These are phyloP conservation scores for Cyphomyrus discorhynchus DNA, from an alignment of 2,113 vertebrate genomes.

Conservation along the genomic window DNA sequence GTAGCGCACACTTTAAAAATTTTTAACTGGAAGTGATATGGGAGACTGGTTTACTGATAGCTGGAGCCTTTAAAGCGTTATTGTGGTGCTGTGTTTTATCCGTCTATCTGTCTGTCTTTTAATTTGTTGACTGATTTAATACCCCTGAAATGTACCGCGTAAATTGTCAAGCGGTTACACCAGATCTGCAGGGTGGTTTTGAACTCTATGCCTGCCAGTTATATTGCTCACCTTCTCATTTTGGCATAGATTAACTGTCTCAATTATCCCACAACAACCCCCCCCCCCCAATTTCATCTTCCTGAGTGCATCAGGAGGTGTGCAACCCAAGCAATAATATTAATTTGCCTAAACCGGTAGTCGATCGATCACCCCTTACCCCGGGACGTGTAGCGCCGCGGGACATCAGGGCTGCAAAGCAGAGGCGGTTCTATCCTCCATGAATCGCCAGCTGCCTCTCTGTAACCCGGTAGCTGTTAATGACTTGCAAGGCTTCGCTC, in stretches of 20 bases:
- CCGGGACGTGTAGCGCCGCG: conserved; percentile 45
- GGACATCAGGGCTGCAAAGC: conserved; percentile 36
- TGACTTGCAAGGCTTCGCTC: conserved; percentile 54
- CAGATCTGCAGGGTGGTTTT: conserved; percentile 40
- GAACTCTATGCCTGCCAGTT: conserved; percentile 46
- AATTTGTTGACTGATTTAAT: background rate
- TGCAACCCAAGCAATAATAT: conserved; percentile 58
- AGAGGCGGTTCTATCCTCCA: conserved; percentile 29
- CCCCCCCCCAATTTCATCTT: conserved; percentile 53
- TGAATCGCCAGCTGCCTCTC: conserved; percentile 33
- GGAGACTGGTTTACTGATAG: background rate
- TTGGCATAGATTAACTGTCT: conserved; percentile 60
- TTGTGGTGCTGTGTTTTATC: background rate
- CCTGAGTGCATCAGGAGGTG: conserved; percentile 46
- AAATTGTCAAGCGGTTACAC: background rate
- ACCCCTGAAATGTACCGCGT: background rate
- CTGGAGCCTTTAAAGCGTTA: background rate
- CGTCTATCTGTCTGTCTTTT: background rate
- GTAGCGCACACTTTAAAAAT: background rate
- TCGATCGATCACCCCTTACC: conserved; percentile 50
- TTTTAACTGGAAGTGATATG: background rate
- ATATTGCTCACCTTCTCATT: conserved; percentile 49
- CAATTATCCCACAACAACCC: conserved; percentile 57
- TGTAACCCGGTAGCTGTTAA: conserved; percentile 50
- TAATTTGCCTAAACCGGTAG: conserved; percentile 46